Evolutionary conservation across 1,140 invertebrate genomes (phyloP).

Genomic region (Trachelipus rathkii): DNA sequence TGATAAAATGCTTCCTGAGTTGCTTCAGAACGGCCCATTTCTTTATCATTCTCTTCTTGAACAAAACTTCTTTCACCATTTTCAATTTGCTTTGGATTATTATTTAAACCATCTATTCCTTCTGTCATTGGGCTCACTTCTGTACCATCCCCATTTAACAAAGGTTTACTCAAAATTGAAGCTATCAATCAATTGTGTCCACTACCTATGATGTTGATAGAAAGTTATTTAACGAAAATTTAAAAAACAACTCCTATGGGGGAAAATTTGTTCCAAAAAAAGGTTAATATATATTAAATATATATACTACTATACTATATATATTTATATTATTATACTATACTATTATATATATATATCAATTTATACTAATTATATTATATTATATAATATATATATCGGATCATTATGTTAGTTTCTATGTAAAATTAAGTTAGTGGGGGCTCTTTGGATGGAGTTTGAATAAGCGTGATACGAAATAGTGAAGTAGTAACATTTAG

Average conservation of each 20-base stretch:
- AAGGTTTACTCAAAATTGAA: conserved; percentile 56
- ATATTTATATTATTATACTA: neutral
- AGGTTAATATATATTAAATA: neutral
- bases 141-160: neutral
- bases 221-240: conserved; percentile 82
- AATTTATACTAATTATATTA: too few species aligned
- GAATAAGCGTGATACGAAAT: too few species aligned
- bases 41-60: conserved; percentile 49
- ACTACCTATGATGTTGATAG: conserved; percentile 80
- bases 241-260: conserved; percentile 72
- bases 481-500: too few species aligned
- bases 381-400: too few species aligned
- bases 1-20: conserved; percentile 15
- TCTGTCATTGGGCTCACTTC: neutral
- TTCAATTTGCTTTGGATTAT: conserved; percentile 27
- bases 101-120: conserved; percentile 24
- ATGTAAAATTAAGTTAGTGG: too few species aligned
- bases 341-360: too few species aligned
- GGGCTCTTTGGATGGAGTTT: too few species aligned
- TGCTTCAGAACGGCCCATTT: neutral
- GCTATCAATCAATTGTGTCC: conserved; percentile 66
- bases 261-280: neutral
- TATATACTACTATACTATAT: neutral
- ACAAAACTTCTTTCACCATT: conserved; percentile 22
- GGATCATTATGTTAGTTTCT: too few species aligned